These are phyloP conservation scores for Sycophila sp. DNA, from an alignment of 1,140 invertebrate species.

Conservation along the genomic window DNA sequence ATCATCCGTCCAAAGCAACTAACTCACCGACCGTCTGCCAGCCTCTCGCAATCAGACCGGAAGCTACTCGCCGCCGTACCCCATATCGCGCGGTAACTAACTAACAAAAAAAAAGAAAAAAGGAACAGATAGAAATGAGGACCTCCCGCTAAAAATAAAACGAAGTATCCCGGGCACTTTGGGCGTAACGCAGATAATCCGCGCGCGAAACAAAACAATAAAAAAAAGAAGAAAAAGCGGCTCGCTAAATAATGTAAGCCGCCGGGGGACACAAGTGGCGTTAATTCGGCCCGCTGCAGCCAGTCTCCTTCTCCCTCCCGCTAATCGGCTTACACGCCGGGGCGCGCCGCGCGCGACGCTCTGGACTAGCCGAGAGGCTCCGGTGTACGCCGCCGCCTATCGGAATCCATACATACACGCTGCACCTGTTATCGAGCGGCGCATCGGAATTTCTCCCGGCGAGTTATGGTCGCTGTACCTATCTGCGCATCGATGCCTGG, in stretches of 20 bases:
- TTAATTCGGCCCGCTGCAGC: slow-evolving; percentile 14
- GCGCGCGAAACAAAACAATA: too few species aligned
- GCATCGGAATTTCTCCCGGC: slow-evolving; percentile 5
- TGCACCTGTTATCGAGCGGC: slow-evolving; percentile 21
- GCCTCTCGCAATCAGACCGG: too few species aligned
- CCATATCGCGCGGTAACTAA: too few species aligned
- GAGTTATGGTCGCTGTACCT: neutral
- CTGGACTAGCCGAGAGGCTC: neutral
- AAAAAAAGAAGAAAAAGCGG: too few species aligned
- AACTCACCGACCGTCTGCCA: too few species aligned
- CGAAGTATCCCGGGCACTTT: too few species aligned
- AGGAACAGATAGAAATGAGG: too few species aligned
- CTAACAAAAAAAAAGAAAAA: too few species aligned
- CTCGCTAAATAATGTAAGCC: slow-evolving; percentile 23
- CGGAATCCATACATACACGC: neutral
- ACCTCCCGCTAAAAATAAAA: too few species aligned
- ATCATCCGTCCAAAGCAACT: too few species aligned
- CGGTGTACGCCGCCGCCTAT: neutral
- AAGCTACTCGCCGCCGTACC: too few species aligned
- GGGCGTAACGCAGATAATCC: too few species aligned
- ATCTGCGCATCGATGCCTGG: neutral
- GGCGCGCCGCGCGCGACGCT: neutral
- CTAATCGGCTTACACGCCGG: slow-evolving; percentile 20
- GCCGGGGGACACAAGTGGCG: slow-evolving; percentile 1
- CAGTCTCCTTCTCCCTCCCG: neutral